phyloP scores from a whole-genome alignment of 1,140 invertebrate genomes.

The Oryctes rhinoceros region DNA sequence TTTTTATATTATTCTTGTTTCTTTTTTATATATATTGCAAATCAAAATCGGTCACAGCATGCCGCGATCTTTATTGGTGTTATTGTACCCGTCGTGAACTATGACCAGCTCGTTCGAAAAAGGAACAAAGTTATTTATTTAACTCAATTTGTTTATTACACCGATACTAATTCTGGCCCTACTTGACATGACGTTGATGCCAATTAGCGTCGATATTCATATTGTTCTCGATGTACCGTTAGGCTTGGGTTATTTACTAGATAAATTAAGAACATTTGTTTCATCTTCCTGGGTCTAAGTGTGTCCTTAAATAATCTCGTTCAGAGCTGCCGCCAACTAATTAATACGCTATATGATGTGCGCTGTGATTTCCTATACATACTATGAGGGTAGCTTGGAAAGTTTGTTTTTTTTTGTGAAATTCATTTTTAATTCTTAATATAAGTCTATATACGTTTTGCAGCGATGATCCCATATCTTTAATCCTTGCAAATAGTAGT shows the following conservation, averaged over 20 bases:
- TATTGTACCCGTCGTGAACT: background rate
- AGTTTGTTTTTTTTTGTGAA: no score
- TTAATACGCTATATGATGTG: background rate
- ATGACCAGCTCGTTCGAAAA: background rate
- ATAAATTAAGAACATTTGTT: background rate
- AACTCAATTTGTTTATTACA: constrained; percentile 19
- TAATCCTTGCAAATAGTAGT: no score
- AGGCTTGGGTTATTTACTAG: background rate
- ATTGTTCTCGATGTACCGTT: background rate
- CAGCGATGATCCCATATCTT: no score
- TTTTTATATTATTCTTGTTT: no score
- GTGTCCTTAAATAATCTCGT: background rate
- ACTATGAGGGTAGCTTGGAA: no score
- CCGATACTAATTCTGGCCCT: background rate
- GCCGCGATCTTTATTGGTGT: background rate
- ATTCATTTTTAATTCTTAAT: no score
- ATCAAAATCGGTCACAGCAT: background rate
- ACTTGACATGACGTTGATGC: background rate
- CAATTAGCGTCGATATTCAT: background rate
- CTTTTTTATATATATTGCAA: no score
- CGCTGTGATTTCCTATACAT: no score
- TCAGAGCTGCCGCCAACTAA: background rate
- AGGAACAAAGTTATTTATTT: constrained; percentile 15
- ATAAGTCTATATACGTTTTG: no score
- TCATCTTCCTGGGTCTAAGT: background rate